These are phyloP conservation scores for Caenorhabditis sulstoni DNA, from an alignment of 2,888 invertebrate species.

Conservation along the genomic window DNA sequence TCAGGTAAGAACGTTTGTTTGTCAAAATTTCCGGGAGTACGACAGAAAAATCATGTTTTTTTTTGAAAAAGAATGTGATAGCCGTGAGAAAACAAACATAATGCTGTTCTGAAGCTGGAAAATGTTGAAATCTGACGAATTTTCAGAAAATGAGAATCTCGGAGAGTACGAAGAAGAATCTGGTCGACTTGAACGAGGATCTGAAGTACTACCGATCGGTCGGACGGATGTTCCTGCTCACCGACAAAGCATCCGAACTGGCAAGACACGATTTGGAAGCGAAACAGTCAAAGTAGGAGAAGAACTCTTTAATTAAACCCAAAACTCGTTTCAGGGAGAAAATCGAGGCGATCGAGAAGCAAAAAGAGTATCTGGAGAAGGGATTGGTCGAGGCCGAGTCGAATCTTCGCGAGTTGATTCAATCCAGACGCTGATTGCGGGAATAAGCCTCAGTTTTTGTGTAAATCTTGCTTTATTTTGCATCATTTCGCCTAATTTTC, in stretches of 20 bases:
- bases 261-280: slow-evolving; percentile 60
- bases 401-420: slow-evolving; percentile 84
- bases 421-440: slow-evolving; percentile 45
- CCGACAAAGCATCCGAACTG: slow-evolving; percentile 59
- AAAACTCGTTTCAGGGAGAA: slow-evolving; percentile 46
- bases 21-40: too few relatives aligned
- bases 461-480: slow-evolving; percentile 32
- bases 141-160: slow-evolving; percentile 61
- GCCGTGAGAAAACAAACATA: too few relatives aligned
- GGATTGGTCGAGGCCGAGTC: slow-evolving; percentile 90
- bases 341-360: slow-evolving; percentile 83
- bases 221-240: slow-evolving; percentile 69
- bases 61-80: too few relatives aligned
- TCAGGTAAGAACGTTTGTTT: slow-evolving; percentile 46
- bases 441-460: slow-evolving; percentile 11
- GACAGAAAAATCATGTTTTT: too few relatives aligned
- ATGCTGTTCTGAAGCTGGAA: too few relatives aligned
- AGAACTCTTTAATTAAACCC: slow-evolving; percentile 1
- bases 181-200: slow-evolving; percentile 37
- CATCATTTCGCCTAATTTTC: slow-evolving; percentile 12
- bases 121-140: not conserved
- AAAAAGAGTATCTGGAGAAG: slow-evolving; percentile 88
- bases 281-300: slow-evolving; percentile 55
- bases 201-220: slow-evolving; percentile 60
- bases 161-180: slow-evolving; percentile 51